phyloP scores from a whole-genome alignment of 2,113 vertebrate genomes.

The Periophthalmus modestus region DNA sequence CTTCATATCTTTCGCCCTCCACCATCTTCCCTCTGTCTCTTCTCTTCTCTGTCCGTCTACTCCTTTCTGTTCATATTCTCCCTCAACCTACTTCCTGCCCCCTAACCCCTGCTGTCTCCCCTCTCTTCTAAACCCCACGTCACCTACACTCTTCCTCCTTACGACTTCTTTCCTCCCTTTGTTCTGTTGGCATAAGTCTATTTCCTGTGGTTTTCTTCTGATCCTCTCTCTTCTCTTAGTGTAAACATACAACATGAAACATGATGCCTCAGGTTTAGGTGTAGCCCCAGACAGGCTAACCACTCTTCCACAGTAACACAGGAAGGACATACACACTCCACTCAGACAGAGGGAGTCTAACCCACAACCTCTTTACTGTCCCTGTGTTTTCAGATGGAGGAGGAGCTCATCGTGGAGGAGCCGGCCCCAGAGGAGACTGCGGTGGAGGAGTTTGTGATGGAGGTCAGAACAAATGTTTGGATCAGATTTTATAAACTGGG shows the following conservation, averaged over 20 bases:
- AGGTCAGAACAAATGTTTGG: too few species aligned
- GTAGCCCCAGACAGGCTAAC: neutral
- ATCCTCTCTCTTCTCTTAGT: neutral
- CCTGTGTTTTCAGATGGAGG: conserved; percentile 62
- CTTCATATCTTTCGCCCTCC: too few species aligned
- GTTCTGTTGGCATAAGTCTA: neutral
- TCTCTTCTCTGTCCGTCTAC: too few species aligned
- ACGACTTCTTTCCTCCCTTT: conserved; percentile 3
- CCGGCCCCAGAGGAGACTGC: conserved; percentile 56
- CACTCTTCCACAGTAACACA: neutral
- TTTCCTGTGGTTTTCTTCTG: neutral
- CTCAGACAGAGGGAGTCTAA: neutral
- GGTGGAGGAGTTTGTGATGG: conserved; percentile 55
- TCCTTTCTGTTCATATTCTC: too few species aligned
- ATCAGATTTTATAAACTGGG: too few species aligned
- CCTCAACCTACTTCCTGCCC: too few species aligned
- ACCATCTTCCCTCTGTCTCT: too few species aligned
- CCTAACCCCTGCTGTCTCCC: too few species aligned
- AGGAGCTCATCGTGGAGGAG: conserved; percentile 57
- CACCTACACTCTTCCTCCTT: neutral
- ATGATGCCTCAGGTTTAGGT: neutral
- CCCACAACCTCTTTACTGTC: too few species aligned
- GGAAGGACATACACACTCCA: neutral
- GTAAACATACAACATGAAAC: neutral
- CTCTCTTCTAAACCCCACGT: neutral